A percentile compares a stretch with the other conserved stretches of the same genome.
Evolutionary conservation across 2,888 invertebrate genomes (phyloP).

Genomic region (Callosobruchus maculatus): DNA sequence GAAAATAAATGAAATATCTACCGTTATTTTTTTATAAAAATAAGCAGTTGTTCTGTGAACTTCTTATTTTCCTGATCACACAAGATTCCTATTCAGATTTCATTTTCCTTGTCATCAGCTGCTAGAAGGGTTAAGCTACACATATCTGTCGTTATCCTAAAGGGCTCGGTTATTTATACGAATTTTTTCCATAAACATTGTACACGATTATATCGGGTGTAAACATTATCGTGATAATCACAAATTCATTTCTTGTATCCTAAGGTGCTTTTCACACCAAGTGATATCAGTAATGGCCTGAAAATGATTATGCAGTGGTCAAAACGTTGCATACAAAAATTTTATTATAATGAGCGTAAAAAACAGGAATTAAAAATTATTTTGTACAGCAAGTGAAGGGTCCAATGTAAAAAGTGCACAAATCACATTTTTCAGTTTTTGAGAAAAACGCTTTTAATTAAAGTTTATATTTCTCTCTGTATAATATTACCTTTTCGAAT

Average conservation of each 20-base stretch:
- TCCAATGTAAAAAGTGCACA: too few species aligned
- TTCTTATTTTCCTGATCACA: not conserved
- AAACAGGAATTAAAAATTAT: too few species aligned
- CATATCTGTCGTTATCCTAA: not conserved
- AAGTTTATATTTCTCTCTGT: too few species aligned
- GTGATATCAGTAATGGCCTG: too few species aligned
- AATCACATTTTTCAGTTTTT: too few species aligned
- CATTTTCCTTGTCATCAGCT: not conserved
- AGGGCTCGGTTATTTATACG: not conserved
- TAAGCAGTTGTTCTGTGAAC: not conserved
- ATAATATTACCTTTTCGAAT: too few species aligned
- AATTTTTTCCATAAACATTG: not conserved
- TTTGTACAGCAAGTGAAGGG: too few species aligned
- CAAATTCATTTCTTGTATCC: not conserved
- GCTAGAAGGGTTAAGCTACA: not conserved
- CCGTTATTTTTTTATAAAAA: constrained; percentile 12
- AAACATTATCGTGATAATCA: not conserved
- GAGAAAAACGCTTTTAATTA: too few species aligned
- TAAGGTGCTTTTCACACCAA: not conserved
- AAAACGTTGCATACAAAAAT: too few species aligned
- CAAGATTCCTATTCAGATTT: not conserved
- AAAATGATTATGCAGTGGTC: too few species aligned
- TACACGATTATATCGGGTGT: not conserved
- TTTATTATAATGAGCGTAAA: too few species aligned
- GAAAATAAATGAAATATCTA: constrained; percentile 11